Evolutionary conservation across 2,888 invertebrate genomes (phyloP), one percentile per base, ranked within the genome.

Genomic region (Drosophila cognata): DNA sequence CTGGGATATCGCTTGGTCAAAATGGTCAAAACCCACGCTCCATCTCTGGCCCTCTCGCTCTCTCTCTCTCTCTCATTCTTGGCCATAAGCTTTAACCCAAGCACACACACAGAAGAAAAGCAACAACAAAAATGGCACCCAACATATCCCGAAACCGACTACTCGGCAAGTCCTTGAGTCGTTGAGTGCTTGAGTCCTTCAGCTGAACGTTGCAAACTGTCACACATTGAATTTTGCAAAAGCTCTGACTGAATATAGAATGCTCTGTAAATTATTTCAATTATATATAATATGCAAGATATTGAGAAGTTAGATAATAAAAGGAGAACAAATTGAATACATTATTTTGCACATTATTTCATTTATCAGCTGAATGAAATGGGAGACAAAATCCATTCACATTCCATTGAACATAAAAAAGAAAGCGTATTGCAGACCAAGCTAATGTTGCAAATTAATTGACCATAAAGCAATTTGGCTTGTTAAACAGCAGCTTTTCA

Each of bases 61-160:
- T 18, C 25, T 2, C 21, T 18, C 11, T 2, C 18, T 2, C 16
- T 18, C 6, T 8, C 4, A 13, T 36, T 36, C 63, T 58, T 55
- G 72, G 48, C 67, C 35, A 76, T 72, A 72, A 76, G 79, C 72
- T 62, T 72, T 59, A 72, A 58, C 25, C 66, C 78, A 58, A 56
- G 57, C 43, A 72, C 64, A 79, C 48, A 53, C 21, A 46, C 46
- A 56, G 36, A 56, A 35, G 33, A 29, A 38, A 18, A n/a, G 10
- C 38, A 56, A 41, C 18, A 41, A 5, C 38, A 56, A 58, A 57
- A 73, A 51, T 50, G 38, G 21, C 43, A 61, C 8, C 50, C 68
- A 43, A 35, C 36, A 58, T 55, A 53, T 59, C 35, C 52, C 41
- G 38, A 38, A 48, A n/a, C 31, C 31, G 10, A 35, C 35, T 46